phyloP scores from a whole-genome alignment of 2,113 vertebrate genomes.

The Elephas maximus region DNA sequence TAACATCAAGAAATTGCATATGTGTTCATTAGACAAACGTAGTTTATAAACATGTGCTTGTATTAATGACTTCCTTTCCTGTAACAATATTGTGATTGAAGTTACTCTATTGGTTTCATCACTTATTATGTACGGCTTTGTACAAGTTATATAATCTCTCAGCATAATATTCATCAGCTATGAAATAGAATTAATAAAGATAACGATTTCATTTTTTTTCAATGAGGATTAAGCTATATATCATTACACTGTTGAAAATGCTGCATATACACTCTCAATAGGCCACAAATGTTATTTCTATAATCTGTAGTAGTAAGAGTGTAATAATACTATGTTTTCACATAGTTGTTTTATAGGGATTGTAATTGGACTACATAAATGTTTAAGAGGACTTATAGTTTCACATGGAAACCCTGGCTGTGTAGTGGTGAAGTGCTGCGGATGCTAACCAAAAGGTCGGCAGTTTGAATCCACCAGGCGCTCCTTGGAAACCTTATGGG shows the following conservation, averaged over 20 bases:
- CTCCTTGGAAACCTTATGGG: no score
- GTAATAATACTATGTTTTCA: neutral
- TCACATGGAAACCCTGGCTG: neutral
- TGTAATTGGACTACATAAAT: neutral
- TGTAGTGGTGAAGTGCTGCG: no score
- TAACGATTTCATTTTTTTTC: neutral
- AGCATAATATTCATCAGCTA: neutral
- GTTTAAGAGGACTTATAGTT: neutral
- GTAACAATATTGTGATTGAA: neutral
- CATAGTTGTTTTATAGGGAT: neutral
- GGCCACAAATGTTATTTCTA: neutral
- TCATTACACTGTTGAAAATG: neutral
- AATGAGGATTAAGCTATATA: neutral
- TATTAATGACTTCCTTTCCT: neutral
- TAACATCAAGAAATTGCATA: neutral
- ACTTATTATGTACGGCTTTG: neutral
- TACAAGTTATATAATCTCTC: neutral
- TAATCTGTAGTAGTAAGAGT: neutral
- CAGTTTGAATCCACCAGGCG: no score
- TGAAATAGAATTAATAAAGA: neutral
- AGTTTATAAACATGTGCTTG: neutral
- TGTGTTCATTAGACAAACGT: neutral
- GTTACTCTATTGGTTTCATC: neutral
- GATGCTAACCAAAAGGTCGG: no score
- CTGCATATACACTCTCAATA: accelerated